A percentile compares a stretch with the other conserved stretches of the same genome.
These are phyloP conservation scores for Drymodes brunneopygia DNA, from an alignment of 2,113 vertebrate species.

Conservation along the genomic window DNA sequence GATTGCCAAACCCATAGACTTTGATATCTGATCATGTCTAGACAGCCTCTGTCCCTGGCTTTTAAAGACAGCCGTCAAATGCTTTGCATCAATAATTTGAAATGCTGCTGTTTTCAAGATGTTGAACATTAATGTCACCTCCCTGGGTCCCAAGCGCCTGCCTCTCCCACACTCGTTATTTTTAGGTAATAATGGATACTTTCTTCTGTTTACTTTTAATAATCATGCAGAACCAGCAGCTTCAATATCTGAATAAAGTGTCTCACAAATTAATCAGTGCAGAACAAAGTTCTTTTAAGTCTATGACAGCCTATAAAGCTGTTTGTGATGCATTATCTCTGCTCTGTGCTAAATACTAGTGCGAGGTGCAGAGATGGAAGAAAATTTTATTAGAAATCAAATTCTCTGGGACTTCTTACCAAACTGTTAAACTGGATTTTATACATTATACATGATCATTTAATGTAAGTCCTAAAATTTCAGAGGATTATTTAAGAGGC, in stretches of 20 bases:
- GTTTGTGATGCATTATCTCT: background rate
- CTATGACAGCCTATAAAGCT: background rate
- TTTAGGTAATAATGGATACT: background rate
- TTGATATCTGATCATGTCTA: slow-evolving; percentile 75
- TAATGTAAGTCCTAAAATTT: background rate
- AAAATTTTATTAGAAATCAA: background rate
- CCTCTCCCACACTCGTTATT: slow-evolving; percentile 31
- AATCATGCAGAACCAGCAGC: slow-evolving; percentile 9
- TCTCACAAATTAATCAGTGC: slow-evolving; percentile 26
- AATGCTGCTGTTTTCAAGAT: slow-evolving; percentile 69
- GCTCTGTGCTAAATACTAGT: background rate
- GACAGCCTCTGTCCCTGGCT: slow-evolving; percentile 59
- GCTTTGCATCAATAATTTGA: slow-evolving; percentile 72
- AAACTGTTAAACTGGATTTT: slow-evolving; percentile 36
- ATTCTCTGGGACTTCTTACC: background rate
- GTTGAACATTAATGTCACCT: slow-evolving; percentile 68
- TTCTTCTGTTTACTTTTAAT: slow-evolving; percentile 51
- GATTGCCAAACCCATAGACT: slow-evolving; percentile 66
- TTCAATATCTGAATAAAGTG: background rate
- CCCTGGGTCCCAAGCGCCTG: slow-evolving; percentile 51
- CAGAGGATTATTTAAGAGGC: slow-evolving; percentile 8
- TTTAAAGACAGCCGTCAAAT: slow-evolving; percentile 66
- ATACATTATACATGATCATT: background rate
- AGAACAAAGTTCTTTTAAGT: slow-evolving; percentile 22
- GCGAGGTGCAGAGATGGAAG: background rate